Evolutionary conservation across 2,888 invertebrate species (phyloP), one percentile per base, ranked within the genome.

Genomic region (Ormyrus rosae): DNA sequence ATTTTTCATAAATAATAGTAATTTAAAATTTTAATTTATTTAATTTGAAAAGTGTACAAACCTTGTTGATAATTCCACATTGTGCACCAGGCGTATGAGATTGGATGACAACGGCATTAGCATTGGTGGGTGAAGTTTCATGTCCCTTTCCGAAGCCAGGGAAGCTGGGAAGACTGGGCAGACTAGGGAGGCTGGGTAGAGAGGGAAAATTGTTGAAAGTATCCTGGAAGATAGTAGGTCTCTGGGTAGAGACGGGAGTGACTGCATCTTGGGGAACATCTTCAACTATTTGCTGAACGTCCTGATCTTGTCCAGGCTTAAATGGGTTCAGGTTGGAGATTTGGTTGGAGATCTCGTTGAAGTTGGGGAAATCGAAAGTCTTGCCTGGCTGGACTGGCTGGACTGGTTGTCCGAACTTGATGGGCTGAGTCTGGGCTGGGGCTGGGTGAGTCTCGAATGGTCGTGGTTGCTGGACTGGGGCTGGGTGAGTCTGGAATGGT

Each of bases 21-120:
- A 6, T n/a, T 56, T 9, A n/a, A 11, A 0, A 56, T 56, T 56
- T 56, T 11, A n/a, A 72, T n/a, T 19, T 70, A 60, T 7, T 60
- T 34, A 34, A 2, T 34, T 34, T 34, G 4, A 34, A 34, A 34
- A 34, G 0, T 34, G 4, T 60, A 86, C 88, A 87, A 85, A 92
- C 92, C 81, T 86, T 83, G 83, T 91, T 90, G 84, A 89, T 89
- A 13, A 90, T 85, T 78, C 92, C 92, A 78, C 92, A 91, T 67
- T 87, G 86, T 65, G 81, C 82, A 48, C 87, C 89, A 13, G 88
- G 89, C 5, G 81, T 79, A 63, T 86, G 86, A 0, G 85, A 84
- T 1, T 83, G 45, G 34, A 88, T 84, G 8, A 85, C 84, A 34
- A 73, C 70, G n/a, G 74, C 83, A 3, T 10, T 61, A 0, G 19